Base-by-base conservation (phyloP, 2,888 invertebrate genomes). In the Spisula solida region DNA sequence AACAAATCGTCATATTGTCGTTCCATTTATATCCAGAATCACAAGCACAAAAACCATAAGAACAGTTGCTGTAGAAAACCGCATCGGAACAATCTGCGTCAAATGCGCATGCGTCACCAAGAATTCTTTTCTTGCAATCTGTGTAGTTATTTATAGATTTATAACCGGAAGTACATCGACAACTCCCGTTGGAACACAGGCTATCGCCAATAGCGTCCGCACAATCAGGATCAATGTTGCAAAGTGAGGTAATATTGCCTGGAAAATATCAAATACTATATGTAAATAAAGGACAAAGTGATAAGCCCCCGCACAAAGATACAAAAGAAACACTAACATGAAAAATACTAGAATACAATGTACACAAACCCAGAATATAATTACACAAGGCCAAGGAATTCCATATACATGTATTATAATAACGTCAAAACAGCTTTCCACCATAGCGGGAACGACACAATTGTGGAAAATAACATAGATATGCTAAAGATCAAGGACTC, bases 1-100 rank as follows among this genome's bases (percentile, higher is more conserved):
- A 70, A 81, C 93, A 93, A 29, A 82, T 16, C 8, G 47, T 66
- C 47, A 34, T 18, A 66, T 41, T 82, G 47, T 47, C 25, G 12
- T 5, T 14, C 2, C 56, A 34, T 47, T 82, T 88, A 60, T 82
- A 91, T 20, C 93, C 93, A 1, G 51, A 86, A 51, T 85, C 47
- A 82, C 93, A 93, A 8, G 18, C 16, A 70, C 93, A 93, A 1
- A 29, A 29, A n/a, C 84, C 84, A 16, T 56, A 51, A 0, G 66
- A 81, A 84, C 93, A 93, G 47, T 83, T 83, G 31, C 88, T 92
- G 60, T 90, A 82, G 10, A 14, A 25, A 80, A 94, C 88, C 0
- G 93, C 91, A 56, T 91, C 87, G 47, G n/a, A 29, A 70, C 94
- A 94, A 51, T 93, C 92, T 0, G 83, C 66, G 20, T 92, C 81